Evolutionary conservation across 2,113 vertebrate genomes (phyloP).

Genomic region (Maccullochella peelii): DNA sequence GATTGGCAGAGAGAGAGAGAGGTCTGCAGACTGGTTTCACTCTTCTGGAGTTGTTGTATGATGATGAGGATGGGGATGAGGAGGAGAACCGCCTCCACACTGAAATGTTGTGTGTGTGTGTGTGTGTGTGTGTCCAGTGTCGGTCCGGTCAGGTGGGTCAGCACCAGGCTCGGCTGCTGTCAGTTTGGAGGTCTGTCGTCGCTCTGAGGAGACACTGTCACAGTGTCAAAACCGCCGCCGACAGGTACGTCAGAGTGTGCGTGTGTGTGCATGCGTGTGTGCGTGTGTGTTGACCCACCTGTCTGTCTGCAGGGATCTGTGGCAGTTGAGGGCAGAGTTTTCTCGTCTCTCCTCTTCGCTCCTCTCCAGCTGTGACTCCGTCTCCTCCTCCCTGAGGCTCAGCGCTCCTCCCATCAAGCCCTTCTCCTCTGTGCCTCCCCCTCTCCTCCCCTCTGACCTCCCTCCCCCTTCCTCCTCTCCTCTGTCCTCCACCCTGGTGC

Average conservation of each 20-base stretch:
- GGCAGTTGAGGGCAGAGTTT: conserved; percentile 88
- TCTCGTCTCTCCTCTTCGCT: conserved; percentile 87
- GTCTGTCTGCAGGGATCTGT: conserved; percentile 86
- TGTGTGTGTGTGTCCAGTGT: conserved; percentile 76
- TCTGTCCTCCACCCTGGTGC: conserved; percentile 11
- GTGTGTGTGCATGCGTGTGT: no score
- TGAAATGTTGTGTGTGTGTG: background rate
- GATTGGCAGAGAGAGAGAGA: conserved; percentile 88
- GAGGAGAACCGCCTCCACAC: no score
- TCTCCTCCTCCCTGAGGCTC: conserved; percentile 55
- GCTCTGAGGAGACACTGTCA: conserved; percentile 87
- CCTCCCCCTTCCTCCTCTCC: conserved; percentile 3
- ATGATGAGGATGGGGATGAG: no score
- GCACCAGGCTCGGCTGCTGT: conserved; percentile 84
- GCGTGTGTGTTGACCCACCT: background rate
- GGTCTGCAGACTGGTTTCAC: conserved; percentile 42
- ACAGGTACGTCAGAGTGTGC: conserved; percentile 81
- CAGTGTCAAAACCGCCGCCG: conserved; percentile 89
- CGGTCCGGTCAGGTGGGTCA: conserved; percentile 78
- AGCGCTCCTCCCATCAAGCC: background rate
- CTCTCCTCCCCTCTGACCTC: conserved; percentile 47
- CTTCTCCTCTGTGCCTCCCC: conserved; percentile 74
- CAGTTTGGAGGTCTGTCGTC: conserved; percentile 88
- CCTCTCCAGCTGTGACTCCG: conserved; percentile 80
- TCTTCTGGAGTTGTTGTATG: background rate